Evolutionary conservation across 1,140 invertebrate genomes (phyloP).

Genomic region (Lycorma delicatula): DNA sequence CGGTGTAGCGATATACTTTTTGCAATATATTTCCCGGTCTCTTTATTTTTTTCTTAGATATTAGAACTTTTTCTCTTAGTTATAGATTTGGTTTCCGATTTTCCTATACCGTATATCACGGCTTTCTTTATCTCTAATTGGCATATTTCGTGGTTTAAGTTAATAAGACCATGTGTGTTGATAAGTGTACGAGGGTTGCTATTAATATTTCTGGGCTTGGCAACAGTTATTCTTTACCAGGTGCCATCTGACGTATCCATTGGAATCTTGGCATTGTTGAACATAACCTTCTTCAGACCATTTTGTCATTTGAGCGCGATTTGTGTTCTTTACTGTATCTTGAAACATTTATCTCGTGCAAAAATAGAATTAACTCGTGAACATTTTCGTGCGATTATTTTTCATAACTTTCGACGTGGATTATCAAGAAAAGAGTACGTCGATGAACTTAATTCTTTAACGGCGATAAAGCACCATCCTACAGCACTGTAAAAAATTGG

Average conservation of each 20-base stretch:
- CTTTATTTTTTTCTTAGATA: no score
- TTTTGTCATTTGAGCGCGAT: neutral
- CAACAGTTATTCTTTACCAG: conserved; percentile 7
- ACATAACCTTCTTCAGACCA: neutral
- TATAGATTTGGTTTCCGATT: no score
- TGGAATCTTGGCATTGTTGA: conserved; percentile 1
- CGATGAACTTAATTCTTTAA: conserved; percentile 16
- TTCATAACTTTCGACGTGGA: conserved; percentile 19
- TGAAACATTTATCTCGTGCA: neutral
- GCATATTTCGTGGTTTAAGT: no score
- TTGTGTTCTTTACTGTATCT: conserved; percentile 6
- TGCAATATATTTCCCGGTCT: no score
- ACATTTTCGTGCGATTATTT: conserved; percentile 15
- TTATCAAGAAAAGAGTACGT: conserved; percentile 18
- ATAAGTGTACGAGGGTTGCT: no score
- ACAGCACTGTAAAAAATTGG: conserved; percentile 17
- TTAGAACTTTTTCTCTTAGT: no score
- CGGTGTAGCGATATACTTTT: no score
- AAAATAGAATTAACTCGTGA: conserved; percentile 8
- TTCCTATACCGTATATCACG: no score
- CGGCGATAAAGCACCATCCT: conserved; percentile 16
- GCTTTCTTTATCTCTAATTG: no score
- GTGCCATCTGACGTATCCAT: conserved; percentile 1
- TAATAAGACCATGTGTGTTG: no score
- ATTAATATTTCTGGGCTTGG: conserved; percentile 12